Base-by-base conservation (phyloP, 2,797 vertebrate genomes). In the Poecile montanus region DNA sequence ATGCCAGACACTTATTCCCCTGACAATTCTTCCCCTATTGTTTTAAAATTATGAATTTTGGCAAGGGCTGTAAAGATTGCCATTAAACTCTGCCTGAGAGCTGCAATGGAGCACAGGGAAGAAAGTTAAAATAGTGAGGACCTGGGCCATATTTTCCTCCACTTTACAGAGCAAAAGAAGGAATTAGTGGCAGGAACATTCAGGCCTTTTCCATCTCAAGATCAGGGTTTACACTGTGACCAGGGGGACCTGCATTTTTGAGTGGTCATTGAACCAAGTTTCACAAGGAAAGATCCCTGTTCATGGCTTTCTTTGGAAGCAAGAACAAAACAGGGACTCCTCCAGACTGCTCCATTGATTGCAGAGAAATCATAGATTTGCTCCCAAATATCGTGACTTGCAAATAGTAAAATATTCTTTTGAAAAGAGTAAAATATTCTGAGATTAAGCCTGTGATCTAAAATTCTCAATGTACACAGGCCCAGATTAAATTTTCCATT, bases 11-110 rank as follows among this genome's bases (percentile, higher is more conserved):
- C 42, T 40, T 27, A 72, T 30, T 92, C 72, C 89, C 89, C 56
- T 73, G 83, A 32, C 74, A 89, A 89, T 91, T 93, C 63, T 81
- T 14, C 26, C 88, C 48, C 45, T 56, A 29, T 82, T 76, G 70
- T 85, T 95, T 95, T 56, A 54, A 79, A 91, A 92, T 83, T 47
- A 80, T 60, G 65, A 76, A 54, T 80, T 97, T 96, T 91, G 93
- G 88, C 95, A 92, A 73, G 60, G 50, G 68, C 54, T 79, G 36
- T 86, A 89, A 92, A 82, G 63, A 89, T 67, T 83, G 42, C 61
- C 78, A 76, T 94, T 89, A 88, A 94, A 73, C 40, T 72, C 48
- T 84, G 51, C 68, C 77, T 5, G 0, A 84, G 61, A 93, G 45
- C 62, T 85, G 51, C 65, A 68, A 22, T 2, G 25, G 60, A 60